These are phyloP conservation scores for Latrodectus geometricus DNA, from an alignment of 1,140 invertebrate species.

Conservation along the genomic window DNA sequence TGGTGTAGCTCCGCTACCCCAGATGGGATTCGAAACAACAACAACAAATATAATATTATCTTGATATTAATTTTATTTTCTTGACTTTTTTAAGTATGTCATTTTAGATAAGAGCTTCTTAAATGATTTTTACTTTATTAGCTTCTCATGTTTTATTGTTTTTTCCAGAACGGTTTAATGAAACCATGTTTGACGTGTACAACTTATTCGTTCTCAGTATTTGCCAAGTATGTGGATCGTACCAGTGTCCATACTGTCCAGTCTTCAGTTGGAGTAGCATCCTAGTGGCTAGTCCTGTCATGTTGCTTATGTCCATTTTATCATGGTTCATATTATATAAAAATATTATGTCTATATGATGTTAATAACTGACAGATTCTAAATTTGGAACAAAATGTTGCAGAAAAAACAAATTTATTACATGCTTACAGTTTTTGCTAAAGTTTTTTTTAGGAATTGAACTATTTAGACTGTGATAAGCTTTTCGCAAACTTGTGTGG, in stretches of 20 bases:
- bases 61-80: too few species aligned
- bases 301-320: not conserved
- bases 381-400: too few species aligned
- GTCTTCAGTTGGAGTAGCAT: constrained; percentile 77
- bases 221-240: constrained; percentile 97
- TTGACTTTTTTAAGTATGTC: too few species aligned
- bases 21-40: too few species aligned
- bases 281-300: not conserved
- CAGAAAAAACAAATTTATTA: too few species aligned
- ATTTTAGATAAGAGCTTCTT: too few species aligned
- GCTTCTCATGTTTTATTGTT: not conserved
- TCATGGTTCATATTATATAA: not conserved
- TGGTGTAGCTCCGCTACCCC: too few species aligned
- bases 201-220: constrained; percentile 93
- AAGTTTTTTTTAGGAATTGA: not conserved
- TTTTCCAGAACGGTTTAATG: constrained; percentile 89
- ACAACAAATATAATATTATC: too few species aligned
- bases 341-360: constrained; percentile 2
- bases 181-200: constrained; percentile 90
- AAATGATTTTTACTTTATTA: too few species aligned
- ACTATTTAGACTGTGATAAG: not conserved
- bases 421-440: not conserved
- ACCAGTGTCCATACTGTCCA: constrained; percentile 96
- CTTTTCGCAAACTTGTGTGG: not conserved
- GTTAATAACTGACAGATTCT: too few species aligned